A percentile compares a stretch with the other conserved stretches of the same genome.
These are phyloP conservation scores for Calypte anna DNA, from an alignment of 2,113 vertebrate species.

Conservation along the genomic window DNA sequence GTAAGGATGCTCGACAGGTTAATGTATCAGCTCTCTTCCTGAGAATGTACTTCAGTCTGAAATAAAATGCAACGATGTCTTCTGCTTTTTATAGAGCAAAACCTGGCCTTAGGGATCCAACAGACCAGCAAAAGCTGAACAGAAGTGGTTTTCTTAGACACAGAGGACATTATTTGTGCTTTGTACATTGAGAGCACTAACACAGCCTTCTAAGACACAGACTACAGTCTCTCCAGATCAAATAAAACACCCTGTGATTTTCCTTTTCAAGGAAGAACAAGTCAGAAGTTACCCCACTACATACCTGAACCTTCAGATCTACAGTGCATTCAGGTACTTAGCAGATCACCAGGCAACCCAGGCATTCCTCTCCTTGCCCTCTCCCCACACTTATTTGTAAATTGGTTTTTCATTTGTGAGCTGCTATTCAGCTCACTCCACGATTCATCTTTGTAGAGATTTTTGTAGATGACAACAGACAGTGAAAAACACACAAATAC, in stretches of 20 bases:
- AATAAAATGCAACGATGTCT: neutral
- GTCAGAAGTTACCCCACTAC: neutral
- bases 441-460: neutral
- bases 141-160: conserved; percentile 24
- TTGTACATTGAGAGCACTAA: neutral
- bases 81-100: neutral
- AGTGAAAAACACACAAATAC: neutral
- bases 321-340: accelerated
- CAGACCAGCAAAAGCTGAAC: neutral
- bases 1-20: neutral
- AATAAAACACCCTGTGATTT: conserved; percentile 1
- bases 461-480: neutral
- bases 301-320: neutral
- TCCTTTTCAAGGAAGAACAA: neutral
- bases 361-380: neutral
- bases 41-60: neutral
- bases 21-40: accelerated
- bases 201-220: neutral
- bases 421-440: neutral
- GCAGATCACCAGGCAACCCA: neutral
- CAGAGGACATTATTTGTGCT: conserved; percentile 34
- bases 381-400: neutral
- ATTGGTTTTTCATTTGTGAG: neutral
- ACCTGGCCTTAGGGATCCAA: neutral
- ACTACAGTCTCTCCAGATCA: neutral